phyloP scores from a whole-genome alignment of 2,113 vertebrate species.

The Lagopus muta region DNA sequence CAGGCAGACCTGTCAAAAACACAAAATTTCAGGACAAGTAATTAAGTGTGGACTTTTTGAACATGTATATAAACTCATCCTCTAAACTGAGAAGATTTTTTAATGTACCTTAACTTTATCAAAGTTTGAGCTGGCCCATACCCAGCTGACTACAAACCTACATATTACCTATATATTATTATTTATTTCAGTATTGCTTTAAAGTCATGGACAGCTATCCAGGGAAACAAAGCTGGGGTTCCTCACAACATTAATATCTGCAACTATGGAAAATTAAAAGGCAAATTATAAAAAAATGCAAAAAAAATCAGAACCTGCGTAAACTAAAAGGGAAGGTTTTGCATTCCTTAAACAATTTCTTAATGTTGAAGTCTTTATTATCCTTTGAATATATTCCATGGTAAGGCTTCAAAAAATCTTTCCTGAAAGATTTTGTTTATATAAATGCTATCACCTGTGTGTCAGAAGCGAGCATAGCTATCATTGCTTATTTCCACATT shows the following conservation, averaged over 20 bases:
- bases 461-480: background rate
- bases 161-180: background rate
- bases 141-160: background rate
- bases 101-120: background rate
- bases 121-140: background rate
- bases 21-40: background rate
- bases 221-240: background rate
- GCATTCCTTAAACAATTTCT: background rate
- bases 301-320: background rate
- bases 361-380: background rate
- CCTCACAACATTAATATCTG: background rate
- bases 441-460: background rate
- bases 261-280: background rate
- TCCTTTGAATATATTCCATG: background rate
- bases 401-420: background rate
- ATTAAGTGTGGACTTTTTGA: background rate
- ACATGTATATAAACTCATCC: background rate
- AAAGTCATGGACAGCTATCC: background rate
- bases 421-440: background rate
- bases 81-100: background rate
- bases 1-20: background rate
- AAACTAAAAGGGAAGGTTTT: background rate
- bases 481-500: background rate
- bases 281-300: background rate
- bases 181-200: background rate